Evolutionary conservation across 1,140 invertebrate species (phyloP).

Genomic region (Paraescarpia echinospica): DNA sequence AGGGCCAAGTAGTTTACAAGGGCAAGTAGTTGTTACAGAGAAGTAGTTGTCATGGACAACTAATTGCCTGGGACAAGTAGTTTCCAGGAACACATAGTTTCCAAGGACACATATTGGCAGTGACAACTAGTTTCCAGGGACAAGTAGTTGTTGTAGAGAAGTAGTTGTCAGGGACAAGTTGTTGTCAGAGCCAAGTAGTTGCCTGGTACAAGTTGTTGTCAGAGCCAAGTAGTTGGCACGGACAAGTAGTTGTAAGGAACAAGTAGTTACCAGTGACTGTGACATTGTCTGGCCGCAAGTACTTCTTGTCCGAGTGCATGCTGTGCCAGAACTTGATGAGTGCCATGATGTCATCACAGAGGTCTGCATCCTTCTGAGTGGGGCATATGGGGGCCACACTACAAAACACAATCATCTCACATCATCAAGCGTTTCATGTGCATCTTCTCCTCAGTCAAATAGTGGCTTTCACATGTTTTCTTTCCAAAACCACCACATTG

Average conservation of each 20-base stretch:
- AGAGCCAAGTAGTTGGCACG: neutral
- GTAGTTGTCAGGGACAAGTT: neutral
- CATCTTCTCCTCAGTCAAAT: neutral
- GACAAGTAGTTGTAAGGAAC: neutral
- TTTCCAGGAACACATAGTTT: neutral
- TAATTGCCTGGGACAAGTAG: neutral
- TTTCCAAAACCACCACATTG: neutral
- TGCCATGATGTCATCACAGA: constrained; percentile 86
- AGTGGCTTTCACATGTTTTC: neutral
- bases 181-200: neutral
- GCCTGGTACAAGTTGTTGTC: neutral
- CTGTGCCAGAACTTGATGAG: constrained; percentile 95
- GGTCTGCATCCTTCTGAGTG: constrained; percentile 71
- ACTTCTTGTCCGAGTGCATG: constrained; percentile 96
- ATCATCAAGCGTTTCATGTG: neutral
- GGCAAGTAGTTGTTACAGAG: too few relatives aligned
- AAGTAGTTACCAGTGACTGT: neutral
- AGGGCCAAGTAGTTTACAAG: too few relatives aligned
- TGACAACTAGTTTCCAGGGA: neutral
- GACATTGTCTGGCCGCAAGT: constrained; percentile 62
- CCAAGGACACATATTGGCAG: neutral
- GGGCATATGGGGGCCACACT: constrained; percentile 78
- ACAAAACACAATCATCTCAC: neutral
- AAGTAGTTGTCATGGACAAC: neutral
- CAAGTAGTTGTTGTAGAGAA: neutral